These are phyloP conservation scores for Bungarus multicinctus DNA, from an alignment of 2,113 vertebrate genomes.

Conservation along the genomic window DNA sequence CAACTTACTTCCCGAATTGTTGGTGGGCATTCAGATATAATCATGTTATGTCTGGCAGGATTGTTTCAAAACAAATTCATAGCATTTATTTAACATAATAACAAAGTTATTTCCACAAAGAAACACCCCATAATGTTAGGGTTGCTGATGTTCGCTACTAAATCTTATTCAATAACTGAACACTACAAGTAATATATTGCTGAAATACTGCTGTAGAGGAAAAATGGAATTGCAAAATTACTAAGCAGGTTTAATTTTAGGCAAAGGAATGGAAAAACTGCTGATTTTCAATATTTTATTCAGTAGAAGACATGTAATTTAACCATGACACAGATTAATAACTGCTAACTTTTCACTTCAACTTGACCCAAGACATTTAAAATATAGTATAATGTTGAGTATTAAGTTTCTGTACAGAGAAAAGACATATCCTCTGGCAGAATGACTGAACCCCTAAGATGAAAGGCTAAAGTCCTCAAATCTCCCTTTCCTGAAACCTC, in stretches of 20 bases:
- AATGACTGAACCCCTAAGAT: background rate
- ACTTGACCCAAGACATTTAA: background rate
- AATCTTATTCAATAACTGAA: constrained; percentile 45
- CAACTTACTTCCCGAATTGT: constrained; percentile 10
- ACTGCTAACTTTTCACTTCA: background rate
- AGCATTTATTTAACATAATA: constrained; percentile 45
- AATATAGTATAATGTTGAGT: background rate
- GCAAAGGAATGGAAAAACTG: constrained; percentile 12
- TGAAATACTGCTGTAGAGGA: constrained; percentile 37
- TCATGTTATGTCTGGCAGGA: constrained; percentile 30
- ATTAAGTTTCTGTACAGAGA: background rate
- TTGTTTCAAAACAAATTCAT: constrained; percentile 47
- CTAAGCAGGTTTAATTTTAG: constrained; percentile 26
- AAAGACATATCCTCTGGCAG: background rate
- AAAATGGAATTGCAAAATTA: constrained; percentile 48
- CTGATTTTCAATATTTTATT: constrained; percentile 44
- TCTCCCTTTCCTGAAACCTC: background rate
- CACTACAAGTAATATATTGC: constrained; percentile 53
- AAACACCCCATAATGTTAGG: constrained; percentile 53
- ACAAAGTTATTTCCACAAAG: constrained; percentile 46
- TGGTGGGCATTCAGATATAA: constrained; percentile 38
- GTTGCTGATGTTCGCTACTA: constrained; percentile 20
- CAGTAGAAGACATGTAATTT: constrained; percentile 14
- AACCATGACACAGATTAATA: constrained; percentile 9
- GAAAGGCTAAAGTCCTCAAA: background rate